A percentile compares a stretch with the other conserved stretches of the same genome.
Conservation (phyloP, 2,888 invertebrate species). For the Steinernema scapterisci region DNA sequence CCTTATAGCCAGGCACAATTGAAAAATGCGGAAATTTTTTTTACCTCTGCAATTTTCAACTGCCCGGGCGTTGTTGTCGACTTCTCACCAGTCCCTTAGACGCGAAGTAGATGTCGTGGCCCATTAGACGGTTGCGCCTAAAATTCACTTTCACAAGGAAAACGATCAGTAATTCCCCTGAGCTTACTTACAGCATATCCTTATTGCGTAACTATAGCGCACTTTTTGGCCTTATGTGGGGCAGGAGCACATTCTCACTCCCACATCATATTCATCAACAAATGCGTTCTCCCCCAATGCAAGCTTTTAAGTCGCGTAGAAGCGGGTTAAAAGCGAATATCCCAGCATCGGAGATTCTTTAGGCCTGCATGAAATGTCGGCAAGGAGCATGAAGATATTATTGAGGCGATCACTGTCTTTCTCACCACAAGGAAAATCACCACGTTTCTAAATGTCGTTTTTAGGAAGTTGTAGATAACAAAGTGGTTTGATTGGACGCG, state of each 20-base stretch:
- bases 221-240: neutral
- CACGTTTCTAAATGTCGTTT: no score
- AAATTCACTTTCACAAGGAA: constrained; percentile 22
- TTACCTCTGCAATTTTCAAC: neutral
- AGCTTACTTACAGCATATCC: constrained; percentile 19
- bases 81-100: neutral
- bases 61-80: neutral
- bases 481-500: no score
- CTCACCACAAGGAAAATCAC: no score
- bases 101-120: neutral
- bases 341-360: no score
- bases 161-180: neutral
- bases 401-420: no score
- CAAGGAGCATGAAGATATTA: no score
- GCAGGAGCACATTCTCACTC: neutral
- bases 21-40: no score
- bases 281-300: neutral
- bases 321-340: neutral
- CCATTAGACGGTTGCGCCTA: neutral
- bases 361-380: no score
- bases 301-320: neutral
- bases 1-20: no score
- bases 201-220: constrained; percentile 5
- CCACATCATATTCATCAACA: neutral
- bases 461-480: no score